A percentile compares a stretch with the other conserved stretches of the same genome.
These are phyloP conservation scores for Tachuris rubrigastra DNA, from an alignment of 2,113 vertebrate species.

Conservation along the genomic window DNA sequence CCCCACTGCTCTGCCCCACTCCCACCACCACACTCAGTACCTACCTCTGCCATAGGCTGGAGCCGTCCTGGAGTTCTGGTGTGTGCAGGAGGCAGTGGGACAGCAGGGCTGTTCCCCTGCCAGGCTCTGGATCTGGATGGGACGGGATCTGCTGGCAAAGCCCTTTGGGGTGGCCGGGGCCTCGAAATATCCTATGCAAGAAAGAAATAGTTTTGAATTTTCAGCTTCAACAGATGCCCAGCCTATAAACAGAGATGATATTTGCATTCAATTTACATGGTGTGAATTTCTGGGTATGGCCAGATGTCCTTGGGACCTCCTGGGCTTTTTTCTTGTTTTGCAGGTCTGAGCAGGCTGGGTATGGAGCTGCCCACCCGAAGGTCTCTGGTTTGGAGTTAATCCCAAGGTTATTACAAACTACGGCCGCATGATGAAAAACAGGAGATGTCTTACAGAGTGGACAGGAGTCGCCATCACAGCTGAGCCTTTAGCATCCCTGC, in stretches of 20 bases:
- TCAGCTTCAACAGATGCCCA: not conserved
- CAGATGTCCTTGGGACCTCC: not conserved
- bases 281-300: not conserved
- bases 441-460: not conserved
- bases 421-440: not conserved
- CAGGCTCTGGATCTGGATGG: conserved; percentile 41
- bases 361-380: not conserved
- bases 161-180: conserved; percentile 74
- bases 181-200: conserved; percentile 63
- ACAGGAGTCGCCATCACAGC: not conserved
- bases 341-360: not conserved
- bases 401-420: not conserved
- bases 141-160: conserved; percentile 73
- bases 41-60: conserved; percentile 16
- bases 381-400: not conserved
- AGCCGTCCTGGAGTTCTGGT: not conserved
- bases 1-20: not conserved
- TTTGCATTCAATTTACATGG: not conserved
- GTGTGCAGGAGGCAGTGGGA: not conserved
- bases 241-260: not conserved
- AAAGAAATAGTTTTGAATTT: not conserved
- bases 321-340: not conserved
- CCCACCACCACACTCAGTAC: not conserved
- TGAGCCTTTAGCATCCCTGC: not conserved
- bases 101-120: not conserved